Base-by-base conservation (phyloP, 1,140 invertebrate genomes). In the Drosophila ogumai region DNA sequence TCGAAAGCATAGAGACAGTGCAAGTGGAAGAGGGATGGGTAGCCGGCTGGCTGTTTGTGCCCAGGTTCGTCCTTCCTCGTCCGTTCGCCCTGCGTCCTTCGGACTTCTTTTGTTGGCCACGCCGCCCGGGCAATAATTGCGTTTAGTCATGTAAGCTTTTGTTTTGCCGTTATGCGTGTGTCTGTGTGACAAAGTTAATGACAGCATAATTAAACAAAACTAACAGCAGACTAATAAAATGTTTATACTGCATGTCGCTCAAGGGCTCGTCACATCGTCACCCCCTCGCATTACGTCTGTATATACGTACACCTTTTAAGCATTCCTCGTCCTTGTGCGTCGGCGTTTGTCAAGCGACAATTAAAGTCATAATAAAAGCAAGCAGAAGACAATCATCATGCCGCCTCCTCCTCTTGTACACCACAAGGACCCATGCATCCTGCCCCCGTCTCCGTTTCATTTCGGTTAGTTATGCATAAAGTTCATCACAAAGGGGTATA, bases 141-240 rank as follows among this genome's bases (percentile, higher is more conserved):
- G 74, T 86, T 90, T 75, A 81, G 85, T 81, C 86, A 90, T 90
- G 85, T 90, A 85, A 90, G 74, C 85, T 85, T 85, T 81, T 73
- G 76, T 84, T 88, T 41, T 66, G 59, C 55, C 38, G 41, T 31
- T 58, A 25, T 59, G 56, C 38, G 72, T 76, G 59, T 56, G 46
- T 74, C 65, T 88, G 84, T 75, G 80, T 63, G 78, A 75, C 85
- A 85, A 85, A 79, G 77, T 90, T 88, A 88, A 88, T 85, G 85
- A 88, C 85, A 85, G 85, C 85, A 88, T 88, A 90, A 88, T 88
- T 88, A 88, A 90, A 90, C 81, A 90, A 88, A 90, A 85, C 85
- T 81, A 88, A 90, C 85, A 88, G 81, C 69, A 79, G 85, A 79
- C 85, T 88, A 90, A 88, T 88, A 90, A 88, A 88, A 88, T 81